phyloP scores from a whole-genome alignment of 64 coral and sea anemone species.

The Pocillopora damicornis region DNA sequence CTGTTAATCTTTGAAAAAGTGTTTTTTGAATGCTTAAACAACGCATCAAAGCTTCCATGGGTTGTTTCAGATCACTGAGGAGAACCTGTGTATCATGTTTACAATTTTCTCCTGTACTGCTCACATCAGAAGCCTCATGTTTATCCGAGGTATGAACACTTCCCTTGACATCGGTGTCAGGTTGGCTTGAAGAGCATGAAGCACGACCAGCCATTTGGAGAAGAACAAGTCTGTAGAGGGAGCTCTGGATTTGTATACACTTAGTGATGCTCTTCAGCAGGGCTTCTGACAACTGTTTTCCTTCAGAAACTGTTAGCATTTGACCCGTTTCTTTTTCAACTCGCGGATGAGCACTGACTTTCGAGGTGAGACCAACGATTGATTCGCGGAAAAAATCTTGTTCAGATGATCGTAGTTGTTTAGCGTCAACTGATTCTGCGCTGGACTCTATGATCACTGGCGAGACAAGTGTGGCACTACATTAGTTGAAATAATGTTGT shows the following conservation, averaged over 20 bases:
- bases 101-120: background rate
- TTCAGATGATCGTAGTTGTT: background rate
- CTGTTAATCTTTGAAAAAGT: constrained; percentile 15
- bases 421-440: background rate
- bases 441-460: background rate
- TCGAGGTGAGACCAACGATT: background rate
- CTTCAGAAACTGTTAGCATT: background rate
- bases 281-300: background rate
- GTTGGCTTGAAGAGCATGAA: background rate
- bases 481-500: no score
- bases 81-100: background rate
- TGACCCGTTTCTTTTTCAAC: background rate
- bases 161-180: background rate
- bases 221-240: constrained; percentile 31
- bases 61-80: constrained; percentile 9
- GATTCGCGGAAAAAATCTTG: background rate
- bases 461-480: background rate
- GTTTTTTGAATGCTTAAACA: constrained; percentile 44
- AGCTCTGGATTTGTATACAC: constrained; percentile 35
- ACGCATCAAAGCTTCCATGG: constrained; percentile 1
- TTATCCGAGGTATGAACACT: background rate
- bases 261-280: constrained; percentile 10
- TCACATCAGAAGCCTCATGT: background rate
- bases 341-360: background rate
- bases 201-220: background rate